Conservation (phyloP, 2,113 vertebrate genomes). For the Indri indri region DNA sequence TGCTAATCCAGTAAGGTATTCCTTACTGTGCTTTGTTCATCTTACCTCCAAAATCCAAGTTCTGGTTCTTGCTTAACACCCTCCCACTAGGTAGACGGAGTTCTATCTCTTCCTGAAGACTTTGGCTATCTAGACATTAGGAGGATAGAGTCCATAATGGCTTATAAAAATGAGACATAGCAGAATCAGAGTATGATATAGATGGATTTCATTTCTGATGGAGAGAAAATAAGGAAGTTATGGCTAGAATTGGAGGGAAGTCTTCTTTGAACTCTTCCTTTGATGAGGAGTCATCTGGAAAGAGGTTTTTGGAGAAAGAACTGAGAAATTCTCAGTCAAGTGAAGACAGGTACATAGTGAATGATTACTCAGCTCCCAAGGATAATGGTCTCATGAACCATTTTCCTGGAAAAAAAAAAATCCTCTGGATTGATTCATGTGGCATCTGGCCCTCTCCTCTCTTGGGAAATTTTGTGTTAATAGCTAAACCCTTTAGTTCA, state of each 20-base stretch:
- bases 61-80: not conserved
- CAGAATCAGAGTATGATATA: not conserved
- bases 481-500: not conserved
- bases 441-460: not conserved
- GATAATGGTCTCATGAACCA: not conserved
- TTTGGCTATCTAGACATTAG: not conserved
- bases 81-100: not conserved
- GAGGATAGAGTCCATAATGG: not conserved
- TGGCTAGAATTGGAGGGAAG: fast-evolving
- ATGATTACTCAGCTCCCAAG: not conserved
- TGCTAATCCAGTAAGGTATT: not conserved
- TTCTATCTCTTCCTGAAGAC: not conserved
- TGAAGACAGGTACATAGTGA: not conserved
- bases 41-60: not conserved
- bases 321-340: not conserved
- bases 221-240: not conserved
- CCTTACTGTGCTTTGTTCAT: not conserved
- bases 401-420: not conserved
- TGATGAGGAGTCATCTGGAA: not conserved
- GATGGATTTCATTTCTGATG: not conserved
- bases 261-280: not conserved
- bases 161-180: not conserved
- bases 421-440: not conserved
- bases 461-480: not conserved
- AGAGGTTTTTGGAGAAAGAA: not conserved